Percentiles rank a stretch among this genome's conserved stretches.
These are phyloP conservation scores for Heliconius erato DNA, from an alignment of 2,888 invertebrate genomes.

Conservation along the genomic window DNA sequence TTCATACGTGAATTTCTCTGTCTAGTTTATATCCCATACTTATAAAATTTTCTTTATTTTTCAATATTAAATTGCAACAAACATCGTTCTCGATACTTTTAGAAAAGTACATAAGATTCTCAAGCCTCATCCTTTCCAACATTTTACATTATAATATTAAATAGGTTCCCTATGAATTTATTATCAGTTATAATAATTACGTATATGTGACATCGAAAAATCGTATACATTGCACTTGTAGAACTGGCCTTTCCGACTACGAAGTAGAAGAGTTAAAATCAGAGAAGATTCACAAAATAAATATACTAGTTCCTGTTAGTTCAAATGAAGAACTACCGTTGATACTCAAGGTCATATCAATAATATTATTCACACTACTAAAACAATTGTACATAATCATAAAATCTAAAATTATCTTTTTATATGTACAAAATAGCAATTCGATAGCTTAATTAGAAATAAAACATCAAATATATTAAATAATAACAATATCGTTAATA, in stretches of 20 bases:
- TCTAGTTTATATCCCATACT: conserved; percentile 54
- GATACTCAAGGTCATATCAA: conserved; percentile 79
- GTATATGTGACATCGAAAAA: conserved; percentile 85
- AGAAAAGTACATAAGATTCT: conserved; percentile 78
- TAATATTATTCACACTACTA: conserved; percentile 85
- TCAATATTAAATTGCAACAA: conserved; percentile 67
- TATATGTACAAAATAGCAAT: conserved; percentile 84
- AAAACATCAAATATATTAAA: conserved; percentile 86
- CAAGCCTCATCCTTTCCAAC: conserved; percentile 78
- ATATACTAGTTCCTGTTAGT: conserved; percentile 69
- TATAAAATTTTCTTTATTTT: conserved; percentile 59
- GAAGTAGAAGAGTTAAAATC: conserved; percentile 65
- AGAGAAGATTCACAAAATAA: conserved; percentile 73
- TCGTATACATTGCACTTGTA: conserved; percentile 87
- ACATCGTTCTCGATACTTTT: conserved; percentile 62
- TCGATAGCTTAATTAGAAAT: conserved; percentile 84
- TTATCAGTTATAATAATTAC: conserved; percentile 83
- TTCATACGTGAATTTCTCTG: conserved; percentile 66
- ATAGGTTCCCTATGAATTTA: conserved; percentile 80
- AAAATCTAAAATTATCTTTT: conserved; percentile 81
- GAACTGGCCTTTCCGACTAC: conserved; percentile 83
- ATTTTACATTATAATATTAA: conserved; percentile 76
- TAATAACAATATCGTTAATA: conserved; percentile 86
- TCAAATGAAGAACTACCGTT: conserved; percentile 71
- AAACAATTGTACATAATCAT: conserved; percentile 84